These are phyloP conservation scores for Apamea monoglypha DNA, from an alignment of 2,888 invertebrate genomes.

Conservation along the genomic window DNA sequence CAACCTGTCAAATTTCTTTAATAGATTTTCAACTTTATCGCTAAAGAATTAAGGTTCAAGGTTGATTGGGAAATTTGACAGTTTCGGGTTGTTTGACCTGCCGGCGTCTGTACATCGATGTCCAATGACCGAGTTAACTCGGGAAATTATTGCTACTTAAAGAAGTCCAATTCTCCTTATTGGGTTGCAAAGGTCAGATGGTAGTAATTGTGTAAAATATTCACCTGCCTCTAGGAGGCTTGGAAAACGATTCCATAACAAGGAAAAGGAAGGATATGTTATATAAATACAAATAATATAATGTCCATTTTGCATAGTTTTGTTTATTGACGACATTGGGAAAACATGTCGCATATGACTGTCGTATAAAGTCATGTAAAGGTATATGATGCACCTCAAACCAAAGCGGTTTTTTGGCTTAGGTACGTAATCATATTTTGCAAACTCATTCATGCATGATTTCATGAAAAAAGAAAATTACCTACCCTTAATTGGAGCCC, in stretches of 20 bases:
- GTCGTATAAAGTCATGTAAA: neutral
- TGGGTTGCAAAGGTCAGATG: neutral
- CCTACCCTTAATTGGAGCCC: neutral
- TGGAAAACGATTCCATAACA: slow-evolving; percentile 2
- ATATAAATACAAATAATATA: neutral
- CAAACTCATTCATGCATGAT: neutral
- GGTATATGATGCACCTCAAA: neutral
- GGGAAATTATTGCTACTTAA: neutral
- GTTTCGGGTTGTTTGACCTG: no score
- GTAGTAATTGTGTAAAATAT: slow-evolving; percentile 3
- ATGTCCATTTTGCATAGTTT: slow-evolving; percentile 13
- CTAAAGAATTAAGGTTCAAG: no score
- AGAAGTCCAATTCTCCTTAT: no score
- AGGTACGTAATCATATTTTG: neutral
- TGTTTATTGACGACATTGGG: slow-evolving; percentile 44
- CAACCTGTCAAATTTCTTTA: no score
- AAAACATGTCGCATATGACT: slow-evolving; percentile 17
- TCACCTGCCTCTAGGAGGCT: neutral
- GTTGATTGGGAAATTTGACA: no score
- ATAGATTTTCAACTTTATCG: no score
- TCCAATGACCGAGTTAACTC: neutral
- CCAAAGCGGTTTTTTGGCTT: neutral
- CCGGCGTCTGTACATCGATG: neutral
- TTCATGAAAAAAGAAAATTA: neutral
- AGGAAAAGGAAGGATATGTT: slow-evolving; percentile 16